phyloP scores from a whole-genome alignment of 2,797 vertebrate species.

The Clarias pachynema region DNA sequence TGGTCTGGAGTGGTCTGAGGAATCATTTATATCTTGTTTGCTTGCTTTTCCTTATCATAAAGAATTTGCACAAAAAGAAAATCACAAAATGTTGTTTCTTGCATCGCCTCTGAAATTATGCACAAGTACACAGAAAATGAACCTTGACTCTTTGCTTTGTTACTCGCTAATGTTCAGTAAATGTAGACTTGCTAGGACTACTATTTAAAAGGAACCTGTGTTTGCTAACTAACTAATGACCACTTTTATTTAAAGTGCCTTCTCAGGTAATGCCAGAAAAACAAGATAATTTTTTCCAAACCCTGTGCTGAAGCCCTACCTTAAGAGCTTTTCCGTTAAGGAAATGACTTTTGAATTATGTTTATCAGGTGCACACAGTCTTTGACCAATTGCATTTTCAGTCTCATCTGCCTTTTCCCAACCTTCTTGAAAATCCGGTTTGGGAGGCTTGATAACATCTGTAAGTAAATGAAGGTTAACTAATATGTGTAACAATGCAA shows the following conservation, averaged over 20 bases:
- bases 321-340: neutral
- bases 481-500: neutral
- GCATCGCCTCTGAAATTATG: neutral
- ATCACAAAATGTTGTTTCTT: neutral
- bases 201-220: neutral
- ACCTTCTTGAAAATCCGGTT: constrained; percentile 1
- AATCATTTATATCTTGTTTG: neutral
- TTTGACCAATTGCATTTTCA: neutral
- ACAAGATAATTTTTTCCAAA: neutral
- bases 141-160: neutral
- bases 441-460: neutral
- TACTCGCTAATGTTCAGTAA: neutral
- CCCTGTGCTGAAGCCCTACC: neutral
- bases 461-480: neutral
- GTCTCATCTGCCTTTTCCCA: neutral
- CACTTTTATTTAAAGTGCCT: neutral
- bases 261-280: neutral
- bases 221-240: neutral
- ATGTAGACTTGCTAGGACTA: neutral
- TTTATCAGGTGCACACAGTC: neutral
- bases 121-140: neutral
- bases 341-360: too few species aligned
- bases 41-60: neutral
- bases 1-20: neutral
- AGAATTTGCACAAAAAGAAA: neutral